A percentile compares a stretch with the other conserved stretches of the same genome.
Evolutionary conservation across 1,140 invertebrate species (phyloP).

Genomic region (Lucilia cuprina): DNA sequence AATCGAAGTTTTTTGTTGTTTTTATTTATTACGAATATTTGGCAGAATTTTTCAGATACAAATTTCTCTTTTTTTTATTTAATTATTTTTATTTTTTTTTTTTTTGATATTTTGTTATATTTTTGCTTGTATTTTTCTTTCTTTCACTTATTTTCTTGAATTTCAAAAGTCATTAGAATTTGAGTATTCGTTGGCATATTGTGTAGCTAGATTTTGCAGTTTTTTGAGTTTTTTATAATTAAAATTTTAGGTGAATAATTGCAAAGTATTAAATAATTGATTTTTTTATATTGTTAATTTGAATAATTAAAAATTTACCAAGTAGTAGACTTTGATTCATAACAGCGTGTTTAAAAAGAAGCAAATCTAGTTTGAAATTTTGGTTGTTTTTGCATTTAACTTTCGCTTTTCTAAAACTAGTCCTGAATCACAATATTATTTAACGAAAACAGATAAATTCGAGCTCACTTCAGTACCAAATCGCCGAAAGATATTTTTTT

Average conservation of each 20-base stretch:
- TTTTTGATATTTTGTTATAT: neutral
- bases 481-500: too few species aligned
- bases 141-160: neutral
- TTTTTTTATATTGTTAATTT: too few species aligned
- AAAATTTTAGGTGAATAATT: neutral
- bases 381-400: too few species aligned
- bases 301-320: neutral
- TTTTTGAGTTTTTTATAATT: neutral
- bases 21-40: neutral
- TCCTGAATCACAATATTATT: too few species aligned
- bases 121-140: neutral
- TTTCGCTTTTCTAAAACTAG: too few species aligned
- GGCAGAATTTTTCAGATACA: slow-evolving; percentile 20
- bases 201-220: neutral
- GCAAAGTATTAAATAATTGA: too few species aligned
- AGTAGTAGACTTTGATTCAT: neutral
- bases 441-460: too few species aligned
- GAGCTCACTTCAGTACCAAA: too few species aligned
- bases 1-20: neutral
- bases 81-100: neutral
- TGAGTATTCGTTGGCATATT: neutral
- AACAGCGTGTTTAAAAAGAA: too few species aligned
- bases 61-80: neutral
- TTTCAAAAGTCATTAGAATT: neutral
- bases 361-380: too few species aligned